Evolutionary conservation across 2,113 vertebrate species (phyloP).

Genomic region (Plecturocebus donacophilus): DNA sequence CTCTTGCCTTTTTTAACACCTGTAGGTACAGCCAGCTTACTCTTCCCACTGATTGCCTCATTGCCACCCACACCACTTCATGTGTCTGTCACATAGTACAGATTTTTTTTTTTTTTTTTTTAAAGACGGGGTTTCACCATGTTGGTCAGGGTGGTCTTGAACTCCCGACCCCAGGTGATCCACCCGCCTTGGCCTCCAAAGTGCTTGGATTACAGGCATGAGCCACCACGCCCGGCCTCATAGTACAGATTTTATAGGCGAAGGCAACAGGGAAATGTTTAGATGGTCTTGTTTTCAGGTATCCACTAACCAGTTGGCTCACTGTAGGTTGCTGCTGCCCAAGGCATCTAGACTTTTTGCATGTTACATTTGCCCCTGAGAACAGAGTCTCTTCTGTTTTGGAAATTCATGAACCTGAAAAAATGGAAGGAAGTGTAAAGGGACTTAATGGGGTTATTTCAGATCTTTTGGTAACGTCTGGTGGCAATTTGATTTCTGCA

Average conservation of each 20-base stretch:
- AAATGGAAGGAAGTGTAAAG: neutral
- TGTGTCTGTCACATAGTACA: constrained; percentile 48
- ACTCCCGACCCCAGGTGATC: too few species aligned
- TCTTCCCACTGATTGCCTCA: constrained; percentile 20
- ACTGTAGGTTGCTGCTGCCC: neutral
- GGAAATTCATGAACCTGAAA: constrained; percentile 38
- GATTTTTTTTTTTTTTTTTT: too few species aligned
- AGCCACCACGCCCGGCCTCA: too few species aligned
- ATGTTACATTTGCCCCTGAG: constrained; percentile 11
- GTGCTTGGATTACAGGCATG: too few species aligned
- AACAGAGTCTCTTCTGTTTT: constrained; percentile 59
- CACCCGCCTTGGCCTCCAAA: too few species aligned
- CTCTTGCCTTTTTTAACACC: constrained; percentile 38
- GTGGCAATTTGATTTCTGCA: constrained; percentile 7
- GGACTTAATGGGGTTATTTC: constrained; percentile 3
- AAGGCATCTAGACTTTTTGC: neutral
- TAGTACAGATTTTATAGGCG: constrained; percentile 35
- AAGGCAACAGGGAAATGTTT: constrained; percentile 13
- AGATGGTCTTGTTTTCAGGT: constrained; percentile 16
- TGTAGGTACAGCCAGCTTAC: neutral
- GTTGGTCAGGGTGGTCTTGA: too few species aligned
- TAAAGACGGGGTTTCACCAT: too few species aligned
- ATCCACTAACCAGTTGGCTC: constrained; percentile 30
- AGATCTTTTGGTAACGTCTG: constrained; percentile 14
- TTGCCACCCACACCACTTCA: constrained; percentile 8